Base-by-base conservation (phyloP, 1,140 invertebrate genomes). In the Drosophila ohnishii region DNA sequence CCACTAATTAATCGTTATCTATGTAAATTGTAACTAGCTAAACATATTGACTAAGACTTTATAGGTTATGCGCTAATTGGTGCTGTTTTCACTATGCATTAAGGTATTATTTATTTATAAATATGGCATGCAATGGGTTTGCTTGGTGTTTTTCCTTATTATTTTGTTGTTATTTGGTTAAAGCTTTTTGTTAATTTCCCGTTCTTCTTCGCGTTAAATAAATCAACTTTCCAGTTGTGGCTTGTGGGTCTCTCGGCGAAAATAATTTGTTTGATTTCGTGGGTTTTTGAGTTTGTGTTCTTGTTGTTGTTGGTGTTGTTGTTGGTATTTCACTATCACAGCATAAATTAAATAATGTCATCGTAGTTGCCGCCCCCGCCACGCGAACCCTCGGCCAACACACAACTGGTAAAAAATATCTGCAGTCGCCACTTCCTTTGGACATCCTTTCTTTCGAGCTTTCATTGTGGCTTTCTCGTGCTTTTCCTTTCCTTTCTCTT, bases 251-350 rank as follows among this genome's bases (percentile, higher is more conserved):
- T 48, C 63, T 82, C 39, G 39, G 53, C 80, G 66, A 83, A 76
- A 88, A 83, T 86, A 83, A 83, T 86, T 84, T 67, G 61, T 84
- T 88, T 73, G 64, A 80, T 78, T 86, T 64, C 34, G 69, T 48
- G 48, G 47, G 47, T 67, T 55, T 55, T 37, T 7, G 34, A 22
- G 50, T 57, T 56, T 76, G 42, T 34, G 47, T 69, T 66, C 32
- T 71, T 34, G 45, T 48, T 65, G 45, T 45, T 55, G 19, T 62
- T 81, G 56, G 78, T 76, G 47, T 66, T 82, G 56, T 82, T 73
- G 40, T 88, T 88, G 74, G 58, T 81, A 58, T 75, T 86, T 87
- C 82, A 86, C 82, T 86, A 86, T 86, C 82, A 86, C 82, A 86
- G 82, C 82, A 78, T 87, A 78, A 86, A 87, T 85, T 87, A 76